Evolutionary conservation across 2,888 invertebrate genomes (phyloP).

Genomic region (Dromius quadrimaculatus): DNA sequence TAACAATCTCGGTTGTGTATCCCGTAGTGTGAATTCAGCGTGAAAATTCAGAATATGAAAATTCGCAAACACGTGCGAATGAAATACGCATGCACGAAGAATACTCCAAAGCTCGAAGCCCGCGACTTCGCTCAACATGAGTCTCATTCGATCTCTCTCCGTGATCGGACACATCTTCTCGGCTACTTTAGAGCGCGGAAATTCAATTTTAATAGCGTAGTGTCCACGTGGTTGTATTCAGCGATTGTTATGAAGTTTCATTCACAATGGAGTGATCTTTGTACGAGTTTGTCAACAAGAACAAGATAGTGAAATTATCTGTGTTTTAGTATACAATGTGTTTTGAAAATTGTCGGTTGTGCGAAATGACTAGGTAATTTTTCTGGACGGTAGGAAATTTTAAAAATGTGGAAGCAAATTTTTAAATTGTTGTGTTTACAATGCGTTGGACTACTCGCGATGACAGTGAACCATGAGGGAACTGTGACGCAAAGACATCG

Average conservation of each 20-base stretch:
- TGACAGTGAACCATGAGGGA: neutral
- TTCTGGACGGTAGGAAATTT: constrained; percentile 7
- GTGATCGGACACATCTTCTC: constrained; percentile 11
- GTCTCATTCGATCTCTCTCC: neutral
- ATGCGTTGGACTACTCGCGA: constrained; percentile 20
- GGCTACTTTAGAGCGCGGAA: neutral
- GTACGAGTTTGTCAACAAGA: constrained; percentile 40
- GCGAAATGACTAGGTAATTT: constrained; percentile 43
- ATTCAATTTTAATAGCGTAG: neutral
- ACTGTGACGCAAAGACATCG: constrained; percentile 40
- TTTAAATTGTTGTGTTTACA: constrained; percentile 36
- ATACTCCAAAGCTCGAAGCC: neutral
- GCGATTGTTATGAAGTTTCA: neutral
- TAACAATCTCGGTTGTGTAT: neutral
- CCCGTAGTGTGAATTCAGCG: neutral
- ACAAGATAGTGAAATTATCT: constrained; percentile 36
- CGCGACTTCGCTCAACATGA: neutral
- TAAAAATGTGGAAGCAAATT: constrained; percentile 31
- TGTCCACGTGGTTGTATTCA: neutral
- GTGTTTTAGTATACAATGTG: neutral
- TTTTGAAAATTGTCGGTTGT: constrained; percentile 7
- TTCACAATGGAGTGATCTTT: constrained; percentile 46
- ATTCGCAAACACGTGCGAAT: constrained; percentile 16
- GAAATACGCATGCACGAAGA: constrained; percentile 23
- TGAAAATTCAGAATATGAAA: neutral